Evolutionary conservation across 2,797 vertebrate genomes (phyloP).

Genomic region (Rallus crepitans): DNA sequence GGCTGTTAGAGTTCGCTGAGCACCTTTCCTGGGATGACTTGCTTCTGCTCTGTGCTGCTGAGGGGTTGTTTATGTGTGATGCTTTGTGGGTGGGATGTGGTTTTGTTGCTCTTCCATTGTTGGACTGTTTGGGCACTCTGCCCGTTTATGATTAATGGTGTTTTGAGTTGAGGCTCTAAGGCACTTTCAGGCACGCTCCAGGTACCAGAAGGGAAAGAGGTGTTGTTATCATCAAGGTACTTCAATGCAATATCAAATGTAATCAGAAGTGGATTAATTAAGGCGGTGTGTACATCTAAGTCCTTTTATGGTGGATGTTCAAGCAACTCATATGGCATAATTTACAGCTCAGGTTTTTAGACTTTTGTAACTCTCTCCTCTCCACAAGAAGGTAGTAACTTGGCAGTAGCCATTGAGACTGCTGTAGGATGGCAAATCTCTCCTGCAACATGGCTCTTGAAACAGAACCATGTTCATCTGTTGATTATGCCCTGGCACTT

Average conservation of each 20-base stretch:
- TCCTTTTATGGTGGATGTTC: background rate
- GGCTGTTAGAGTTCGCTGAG: background rate
- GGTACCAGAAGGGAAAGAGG: constrained; percentile 23
- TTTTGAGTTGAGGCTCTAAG: constrained; percentile 33
- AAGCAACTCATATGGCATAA: accelerated
- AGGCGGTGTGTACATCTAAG: background rate
- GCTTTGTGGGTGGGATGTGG: constrained; percentile 20
- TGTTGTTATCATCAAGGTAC: constrained; percentile 39
- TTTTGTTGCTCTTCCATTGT: constrained; percentile 1
- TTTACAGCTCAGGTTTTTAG: background rate
- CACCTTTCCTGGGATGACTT: background rate
- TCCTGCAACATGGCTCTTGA: background rate
- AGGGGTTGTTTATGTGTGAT: constrained; percentile 1
- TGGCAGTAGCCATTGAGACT: background rate
- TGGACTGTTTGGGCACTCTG: constrained; percentile 34
- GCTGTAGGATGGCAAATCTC: background rate
- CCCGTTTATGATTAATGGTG: background rate
- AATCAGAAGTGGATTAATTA: constrained; percentile 50
- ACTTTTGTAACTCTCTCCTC: background rate
- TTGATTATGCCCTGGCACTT: accelerated
- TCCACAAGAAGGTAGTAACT: background rate
- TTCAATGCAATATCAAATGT: background rate
- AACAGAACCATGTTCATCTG: background rate
- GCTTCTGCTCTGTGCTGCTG: background rate
- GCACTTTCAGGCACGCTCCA: constrained; percentile 29